Conservation (phyloP, 2,888 invertebrate species). For the Anoncus sp. region DNA sequence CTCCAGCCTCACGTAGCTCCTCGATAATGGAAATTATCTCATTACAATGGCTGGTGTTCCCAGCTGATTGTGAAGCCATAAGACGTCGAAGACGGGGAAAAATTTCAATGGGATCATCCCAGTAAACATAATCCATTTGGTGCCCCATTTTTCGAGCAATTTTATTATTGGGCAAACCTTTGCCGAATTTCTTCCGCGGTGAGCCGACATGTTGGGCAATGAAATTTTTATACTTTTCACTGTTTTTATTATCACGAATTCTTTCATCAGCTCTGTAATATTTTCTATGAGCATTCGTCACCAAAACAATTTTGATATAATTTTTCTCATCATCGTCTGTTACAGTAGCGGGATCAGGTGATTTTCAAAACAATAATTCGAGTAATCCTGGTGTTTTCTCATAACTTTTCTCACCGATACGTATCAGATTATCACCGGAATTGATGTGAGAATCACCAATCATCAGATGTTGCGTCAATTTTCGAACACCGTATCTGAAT, state of each 20-base stretch:
- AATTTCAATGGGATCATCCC: neutral
- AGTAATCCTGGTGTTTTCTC: neutral
- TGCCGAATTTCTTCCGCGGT: neutral
- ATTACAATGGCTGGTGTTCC: neutral
- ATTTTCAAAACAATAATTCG: constrained; percentile 6
- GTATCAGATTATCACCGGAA: too few species aligned
- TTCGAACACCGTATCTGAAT: too few species aligned
- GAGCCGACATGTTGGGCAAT: neutral
- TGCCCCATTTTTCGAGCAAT: neutral
- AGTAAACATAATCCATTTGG: neutral
- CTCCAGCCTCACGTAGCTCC: neutral
- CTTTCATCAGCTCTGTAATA: constrained; percentile 28
- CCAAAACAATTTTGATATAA: constrained; percentile 38
- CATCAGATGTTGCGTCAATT: too few species aligned
- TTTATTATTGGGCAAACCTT: neutral
- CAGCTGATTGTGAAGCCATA: neutral
- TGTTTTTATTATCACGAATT: constrained; percentile 1
- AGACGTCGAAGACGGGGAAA: neutral
- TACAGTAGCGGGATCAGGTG: too few species aligned
- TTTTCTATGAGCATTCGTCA: constrained; percentile 51
- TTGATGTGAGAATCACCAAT: too few species aligned
- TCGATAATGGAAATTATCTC: neutral
- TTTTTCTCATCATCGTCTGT: neutral
- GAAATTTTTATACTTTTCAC: neutral
- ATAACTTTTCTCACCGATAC: neutral